Conservation (phyloP, 2,113 vertebrate species). For the Bagarius yarrelli region DNA sequence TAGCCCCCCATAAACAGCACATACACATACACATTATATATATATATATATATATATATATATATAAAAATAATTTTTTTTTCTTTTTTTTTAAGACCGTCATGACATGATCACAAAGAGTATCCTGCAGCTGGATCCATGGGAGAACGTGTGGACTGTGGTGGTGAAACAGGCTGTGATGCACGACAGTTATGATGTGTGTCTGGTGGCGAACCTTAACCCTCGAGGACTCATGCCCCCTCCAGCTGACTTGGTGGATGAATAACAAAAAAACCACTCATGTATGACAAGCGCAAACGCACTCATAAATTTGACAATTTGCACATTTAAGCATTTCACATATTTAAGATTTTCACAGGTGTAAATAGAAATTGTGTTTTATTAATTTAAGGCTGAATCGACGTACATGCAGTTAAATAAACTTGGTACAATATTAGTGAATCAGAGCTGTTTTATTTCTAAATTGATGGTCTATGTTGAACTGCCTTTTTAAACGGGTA, state of each 20-base stretch:
- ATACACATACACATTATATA: too few relatives aligned
- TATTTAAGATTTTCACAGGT: not conserved
- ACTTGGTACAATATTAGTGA: not conserved
- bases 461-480: not conserved
- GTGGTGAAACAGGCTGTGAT: constrained; percentile 80
- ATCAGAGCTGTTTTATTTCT: not conserved
- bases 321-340: constrained; percentile 5
- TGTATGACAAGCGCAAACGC: constrained; percentile 8
- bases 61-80: too few relatives aligned
- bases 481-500: not conserved
- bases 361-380: constrained; percentile 22
- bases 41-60: too few relatives aligned
- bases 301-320: not conserved
- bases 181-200: constrained; percentile 95
- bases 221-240: constrained; percentile 89
- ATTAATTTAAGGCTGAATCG: constrained; percentile 11
- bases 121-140: constrained; percentile 87
- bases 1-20: not conserved
- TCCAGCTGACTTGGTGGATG: constrained; percentile 79
- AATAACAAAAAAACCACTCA: constrained; percentile 53
- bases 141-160: constrained; percentile 90
- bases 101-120: constrained; percentile 92
- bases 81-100: constrained; percentile 80
- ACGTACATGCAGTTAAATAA: not conserved
- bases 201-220: constrained; percentile 91